phyloP scores from a whole-genome alignment of 1,140 invertebrate genomes.

The Cataglyphis hispanica region DNA sequence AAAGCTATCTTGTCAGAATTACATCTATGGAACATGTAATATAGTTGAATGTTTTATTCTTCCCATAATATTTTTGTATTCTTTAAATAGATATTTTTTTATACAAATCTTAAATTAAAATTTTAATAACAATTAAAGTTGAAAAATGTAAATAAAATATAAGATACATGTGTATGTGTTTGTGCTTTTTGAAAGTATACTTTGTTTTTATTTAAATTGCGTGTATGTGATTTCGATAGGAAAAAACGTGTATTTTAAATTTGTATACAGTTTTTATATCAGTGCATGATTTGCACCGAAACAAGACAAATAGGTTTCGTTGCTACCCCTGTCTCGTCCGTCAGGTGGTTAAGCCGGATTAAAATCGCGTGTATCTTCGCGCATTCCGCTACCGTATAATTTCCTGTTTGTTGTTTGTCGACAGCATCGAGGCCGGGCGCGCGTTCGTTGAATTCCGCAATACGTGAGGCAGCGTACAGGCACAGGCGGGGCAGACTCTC shows the following conservation, averaged over 20 bases:
- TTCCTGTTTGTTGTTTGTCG: constrained; percentile 46
- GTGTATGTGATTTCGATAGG: background rate
- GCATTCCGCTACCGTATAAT: constrained; percentile 61
- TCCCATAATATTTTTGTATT: background rate
- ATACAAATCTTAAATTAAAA: background rate
- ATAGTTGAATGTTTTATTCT: background rate
- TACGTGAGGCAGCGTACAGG: constrained; percentile 36
- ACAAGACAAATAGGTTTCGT: constrained; percentile 10
- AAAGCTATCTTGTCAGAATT: background rate
- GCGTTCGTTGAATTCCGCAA: constrained; percentile 49
- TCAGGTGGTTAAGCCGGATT: constrained; percentile 45
- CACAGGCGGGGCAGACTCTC: constrained; percentile 39
- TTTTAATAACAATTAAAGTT: background rate
- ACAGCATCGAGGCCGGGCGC: constrained; percentile 16
- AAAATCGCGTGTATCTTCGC: constrained; percentile 43
- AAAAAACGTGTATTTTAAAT: background rate
- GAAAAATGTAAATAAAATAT: too few relatives aligned
- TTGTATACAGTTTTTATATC: background rate
- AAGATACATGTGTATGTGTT: too few relatives aligned
- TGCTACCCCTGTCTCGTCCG: constrained; percentile 16
- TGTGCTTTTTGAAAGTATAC: background rate
- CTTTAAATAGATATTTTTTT: background rate
- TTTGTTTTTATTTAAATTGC: background rate
- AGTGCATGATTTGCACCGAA: background rate
- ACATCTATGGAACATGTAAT: background rate